Conservation (phyloP, 2,888 invertebrate genomes). For the Xanthorhoe designata region DNA sequence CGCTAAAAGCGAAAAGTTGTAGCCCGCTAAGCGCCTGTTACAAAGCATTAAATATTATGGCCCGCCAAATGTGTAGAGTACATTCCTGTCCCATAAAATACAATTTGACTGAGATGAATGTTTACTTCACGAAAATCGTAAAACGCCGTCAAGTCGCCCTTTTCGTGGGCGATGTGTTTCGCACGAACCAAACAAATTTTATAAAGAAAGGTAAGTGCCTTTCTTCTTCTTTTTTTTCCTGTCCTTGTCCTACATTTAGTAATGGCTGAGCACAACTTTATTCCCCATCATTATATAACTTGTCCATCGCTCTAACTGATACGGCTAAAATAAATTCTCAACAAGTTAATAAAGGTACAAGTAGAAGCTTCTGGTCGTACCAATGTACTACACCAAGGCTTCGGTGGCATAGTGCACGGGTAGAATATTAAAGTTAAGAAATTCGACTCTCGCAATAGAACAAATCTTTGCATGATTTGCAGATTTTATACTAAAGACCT, state of each 20-base stretch:
- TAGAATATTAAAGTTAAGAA: no score
- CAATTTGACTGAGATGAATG: conserved; percentile 66
- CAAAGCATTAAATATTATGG: conserved; percentile 50
- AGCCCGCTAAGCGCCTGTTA: conserved; percentile 34
- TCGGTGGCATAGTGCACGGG: no score
- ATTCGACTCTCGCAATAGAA: no score
- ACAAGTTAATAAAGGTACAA: no score
- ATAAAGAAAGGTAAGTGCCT: conserved; percentile 43
- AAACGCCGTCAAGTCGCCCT: conserved; percentile 52
- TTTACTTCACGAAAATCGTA: conserved; percentile 57
- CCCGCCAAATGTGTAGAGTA: conserved; percentile 47
- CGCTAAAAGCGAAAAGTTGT: conserved; percentile 40
- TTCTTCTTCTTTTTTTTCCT: not conserved
- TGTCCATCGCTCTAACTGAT: no score
- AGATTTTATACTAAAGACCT: no score
- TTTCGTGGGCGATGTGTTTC: conserved; percentile 56
- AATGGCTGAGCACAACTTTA: not conserved
- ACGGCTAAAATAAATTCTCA: no score
- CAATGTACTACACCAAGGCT: no score
- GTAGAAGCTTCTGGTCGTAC: no score
- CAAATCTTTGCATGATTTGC: no score
- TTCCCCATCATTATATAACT: no score
- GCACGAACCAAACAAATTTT: conserved; percentile 51
- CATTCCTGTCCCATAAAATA: conserved; percentile 57
- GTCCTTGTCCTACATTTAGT: not conserved